Base-by-base conservation (phyloP, 2,797 vertebrate species). In the Urophycis tenuis region DNA sequence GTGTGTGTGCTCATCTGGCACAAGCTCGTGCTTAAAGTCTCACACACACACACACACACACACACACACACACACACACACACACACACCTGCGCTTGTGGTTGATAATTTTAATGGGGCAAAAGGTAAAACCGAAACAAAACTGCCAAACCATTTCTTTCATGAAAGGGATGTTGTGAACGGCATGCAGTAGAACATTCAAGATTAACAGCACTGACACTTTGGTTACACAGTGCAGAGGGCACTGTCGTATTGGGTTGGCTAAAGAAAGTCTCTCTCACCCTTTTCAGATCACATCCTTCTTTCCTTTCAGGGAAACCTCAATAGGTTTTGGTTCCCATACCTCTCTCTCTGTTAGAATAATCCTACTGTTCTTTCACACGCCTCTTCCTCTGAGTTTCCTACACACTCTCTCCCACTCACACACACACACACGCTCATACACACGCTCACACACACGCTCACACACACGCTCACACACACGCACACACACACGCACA, bases 341-440 rank as follows among this genome's bases (percentile, higher is more conserved):
- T 82, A 82, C 78, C 39, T 81, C 73, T 85, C 74, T 81, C 81
- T 70, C 71, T 79, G 75, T 83, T 82, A 80, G 74, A 87, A 85
- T 87, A 88, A 89, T 81, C 74, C 76, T 83, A 72, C 60, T 84
- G 85, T 82, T 88, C 84, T 87, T 85, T 89, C 81, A 84, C 86
- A 85, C 10, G 79, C 79, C 81, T 88, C 79, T 82, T 82, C 80
- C 80, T 80, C 81, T 78, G 78, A 83, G 76, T 86, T 84, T 86
- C 83, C 77, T 78, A 34, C 80, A 80, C 67, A 77, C 77, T n/a
- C n/a, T n/a, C n/a, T n/a, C n/a, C n/a, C n/a, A n/a, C n/a, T n/a
- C n/a, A n/a, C n/a, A 80, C 34, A 32, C 75, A 41, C 75, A 31
- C 35, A 31, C 64, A 19, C 35, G 32, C 75, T 22, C 41, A 53